Evolutionary conservation across 2,888 invertebrate species (phyloP).

Genomic region (Epinotia brunnichana): DNA sequence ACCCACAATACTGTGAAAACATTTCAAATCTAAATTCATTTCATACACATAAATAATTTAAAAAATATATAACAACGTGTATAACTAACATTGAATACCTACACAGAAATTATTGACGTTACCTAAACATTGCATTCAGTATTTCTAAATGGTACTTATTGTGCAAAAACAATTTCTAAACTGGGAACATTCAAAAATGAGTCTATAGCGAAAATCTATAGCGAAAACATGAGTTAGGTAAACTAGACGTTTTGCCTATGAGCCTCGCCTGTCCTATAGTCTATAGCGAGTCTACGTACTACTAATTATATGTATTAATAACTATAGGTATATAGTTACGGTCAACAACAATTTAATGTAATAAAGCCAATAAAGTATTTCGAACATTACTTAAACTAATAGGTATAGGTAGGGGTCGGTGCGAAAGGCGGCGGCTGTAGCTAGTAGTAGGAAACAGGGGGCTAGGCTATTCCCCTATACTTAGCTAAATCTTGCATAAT

Average conservation of each 20-base stretch:
- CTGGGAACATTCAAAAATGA: constrained; percentile 20
- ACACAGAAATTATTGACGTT: constrained; percentile 36
- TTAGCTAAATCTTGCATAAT: neutral
- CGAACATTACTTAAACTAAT: constrained; percentile 15
- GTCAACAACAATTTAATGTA: constrained; percentile 53
- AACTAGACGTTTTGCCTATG: constrained; percentile 16
- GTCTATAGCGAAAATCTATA: constrained; percentile 25
- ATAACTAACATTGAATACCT: constrained; percentile 42
- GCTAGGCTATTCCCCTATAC: neutral
- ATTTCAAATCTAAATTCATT: constrained; percentile 30
- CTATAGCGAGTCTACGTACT: constrained; percentile 52
- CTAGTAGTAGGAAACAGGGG: constrained; percentile 3
- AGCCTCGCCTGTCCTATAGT: constrained; percentile 33
- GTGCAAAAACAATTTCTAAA: constrained; percentile 34
- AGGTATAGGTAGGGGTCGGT: constrained; percentile 24
- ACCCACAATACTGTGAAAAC: constrained; percentile 24
- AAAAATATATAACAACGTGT: constrained; percentile 44
- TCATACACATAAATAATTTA: constrained; percentile 41
- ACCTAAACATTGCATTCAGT: constrained; percentile 40
- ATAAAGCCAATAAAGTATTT: constrained; percentile 36
- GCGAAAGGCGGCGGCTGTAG: constrained; percentile 17
- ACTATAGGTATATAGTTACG: constrained; percentile 52
- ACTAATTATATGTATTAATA: constrained; percentile 50
- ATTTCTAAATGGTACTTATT: constrained; percentile 26
- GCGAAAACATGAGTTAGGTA: neutral